Base-by-base conservation (phyloP, 2,888 invertebrate genomes). In the Punctoribates punctum region DNA sequence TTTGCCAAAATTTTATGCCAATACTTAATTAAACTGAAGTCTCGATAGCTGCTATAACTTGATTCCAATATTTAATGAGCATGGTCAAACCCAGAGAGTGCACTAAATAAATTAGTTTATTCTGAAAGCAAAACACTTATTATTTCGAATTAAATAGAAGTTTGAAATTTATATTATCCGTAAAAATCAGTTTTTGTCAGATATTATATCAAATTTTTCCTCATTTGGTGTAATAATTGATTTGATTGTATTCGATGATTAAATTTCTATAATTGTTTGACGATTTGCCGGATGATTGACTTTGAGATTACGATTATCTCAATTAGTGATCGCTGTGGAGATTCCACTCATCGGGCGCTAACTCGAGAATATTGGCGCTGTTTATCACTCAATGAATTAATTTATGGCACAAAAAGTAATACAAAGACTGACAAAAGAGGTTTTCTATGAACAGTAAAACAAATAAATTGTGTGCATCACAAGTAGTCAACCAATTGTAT, bases 361-460 rank as follows among this genome's bases (percentile, higher is more conserved):
- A 23, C n/a, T 23, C 5, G 6, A 25, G 20, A 23, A 15, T 51
- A 51, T 51, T 51, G 51, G 25, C 23, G 25, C n/a, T 23, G 25
- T 20, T 60, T n/a, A 60, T 20, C 60, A 60, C 60, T 20, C n/a
- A 20, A 25, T 60, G 23, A 20, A 20, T 60, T 60, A 60, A 60
- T 25, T 60, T 60, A 60, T 60, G 23, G 60, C 23, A 51, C 51
- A 51, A 51, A 51, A 51, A n/a, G 17, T n/a, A 60, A 60, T 25
- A 25, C 20, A 60, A 23, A 60, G n/a, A 25, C 20, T 20, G 60
- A 25, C 20, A 11, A 23, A 20, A 60, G n/a, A 25, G 60, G 23
- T 13, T 11, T 25, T 25, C 23, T 23, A 60, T 60, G 60, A 60
- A 60, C 13, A 60, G 25, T 20, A 23, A 25, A 60, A 23, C 23